Percentiles rank a stretch among this genome's conserved stretches.
These are phyloP conservation scores for Amazona finschi DNA, from an alignment of 2,797 vertebrate species.

Conservation along the genomic window DNA sequence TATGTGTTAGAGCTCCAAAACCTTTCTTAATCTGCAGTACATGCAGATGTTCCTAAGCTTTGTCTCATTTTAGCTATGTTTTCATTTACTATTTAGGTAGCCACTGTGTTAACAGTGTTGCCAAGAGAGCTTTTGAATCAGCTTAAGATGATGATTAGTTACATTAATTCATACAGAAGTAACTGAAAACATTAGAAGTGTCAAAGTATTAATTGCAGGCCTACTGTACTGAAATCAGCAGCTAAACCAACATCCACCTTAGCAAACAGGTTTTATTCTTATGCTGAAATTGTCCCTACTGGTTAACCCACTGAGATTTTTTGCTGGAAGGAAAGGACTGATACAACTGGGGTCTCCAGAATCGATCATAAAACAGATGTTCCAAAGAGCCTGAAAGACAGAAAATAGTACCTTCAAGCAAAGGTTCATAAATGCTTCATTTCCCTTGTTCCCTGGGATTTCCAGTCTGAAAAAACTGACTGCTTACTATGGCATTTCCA, in stretches of 20 bases:
- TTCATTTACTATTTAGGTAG: conserved; percentile 30
- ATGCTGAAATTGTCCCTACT: background rate
- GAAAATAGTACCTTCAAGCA: background rate
- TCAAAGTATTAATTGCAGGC: background rate
- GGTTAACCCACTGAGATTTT: background rate
- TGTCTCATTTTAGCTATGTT: conserved; percentile 1
- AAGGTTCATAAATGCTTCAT: background rate
- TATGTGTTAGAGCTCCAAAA: conserved; percentile 27
- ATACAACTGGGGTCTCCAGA: background rate
- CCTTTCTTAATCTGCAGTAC: conserved; percentile 24
- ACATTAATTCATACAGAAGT: background rate
- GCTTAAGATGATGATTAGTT: background rate
- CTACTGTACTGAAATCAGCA: background rate
- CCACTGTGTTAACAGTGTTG: background rate
- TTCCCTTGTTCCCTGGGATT: background rate
- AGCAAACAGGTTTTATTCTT: background rate
- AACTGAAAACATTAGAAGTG: background rate
- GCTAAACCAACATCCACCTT: background rate
- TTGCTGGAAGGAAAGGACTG: background rate
- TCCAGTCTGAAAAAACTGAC: background rate
- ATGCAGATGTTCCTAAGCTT: conserved; percentile 50
- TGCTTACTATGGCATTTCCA: background rate
- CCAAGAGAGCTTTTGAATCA: background rate
- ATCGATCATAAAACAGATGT: background rate
- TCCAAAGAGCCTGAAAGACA: background rate